phyloP scores from a whole-genome alignment of 2,113 vertebrate species.

The Patagioenas fasciata region DNA sequence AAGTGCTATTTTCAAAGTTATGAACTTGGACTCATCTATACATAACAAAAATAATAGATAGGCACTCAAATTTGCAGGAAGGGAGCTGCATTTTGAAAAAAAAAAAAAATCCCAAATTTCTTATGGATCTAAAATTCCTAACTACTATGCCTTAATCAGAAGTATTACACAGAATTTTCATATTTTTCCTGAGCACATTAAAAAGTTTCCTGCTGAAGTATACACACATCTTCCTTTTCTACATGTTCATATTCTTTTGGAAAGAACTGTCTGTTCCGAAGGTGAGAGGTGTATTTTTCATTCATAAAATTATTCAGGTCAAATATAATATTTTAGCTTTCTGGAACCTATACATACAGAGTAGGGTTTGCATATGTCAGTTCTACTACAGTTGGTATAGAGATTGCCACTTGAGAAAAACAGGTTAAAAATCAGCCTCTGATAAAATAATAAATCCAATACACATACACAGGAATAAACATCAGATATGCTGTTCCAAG shows the following conservation, averaged over 20 bases:
- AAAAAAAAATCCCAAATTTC: neutral
- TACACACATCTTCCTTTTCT: neutral
- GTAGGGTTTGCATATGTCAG: neutral
- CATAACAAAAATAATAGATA: neutral
- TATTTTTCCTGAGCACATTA: neutral
- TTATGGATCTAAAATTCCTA: neutral
- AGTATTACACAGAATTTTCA: neutral
- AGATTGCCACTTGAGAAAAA: neutral
- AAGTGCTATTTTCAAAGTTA: neutral
- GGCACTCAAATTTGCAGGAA: neutral
- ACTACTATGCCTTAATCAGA: neutral
- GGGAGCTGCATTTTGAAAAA: neutral
- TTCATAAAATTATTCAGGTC: neutral
- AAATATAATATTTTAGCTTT: neutral
- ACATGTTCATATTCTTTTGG: neutral
- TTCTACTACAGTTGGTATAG: neutral
- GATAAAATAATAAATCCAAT: neutral
- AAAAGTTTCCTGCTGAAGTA: neutral
- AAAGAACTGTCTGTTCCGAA: neutral
- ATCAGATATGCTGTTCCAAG: neutral
- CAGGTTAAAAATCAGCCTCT: neutral
- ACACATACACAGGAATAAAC: neutral
- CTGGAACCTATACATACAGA: neutral
- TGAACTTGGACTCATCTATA: neutral
- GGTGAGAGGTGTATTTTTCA: neutral